A percentile compares a stretch with the other conserved stretches of the same genome.
Conservation (phyloP, 2,113 vertebrate species). For the Poeciliopsis turrubarensis region DNA sequence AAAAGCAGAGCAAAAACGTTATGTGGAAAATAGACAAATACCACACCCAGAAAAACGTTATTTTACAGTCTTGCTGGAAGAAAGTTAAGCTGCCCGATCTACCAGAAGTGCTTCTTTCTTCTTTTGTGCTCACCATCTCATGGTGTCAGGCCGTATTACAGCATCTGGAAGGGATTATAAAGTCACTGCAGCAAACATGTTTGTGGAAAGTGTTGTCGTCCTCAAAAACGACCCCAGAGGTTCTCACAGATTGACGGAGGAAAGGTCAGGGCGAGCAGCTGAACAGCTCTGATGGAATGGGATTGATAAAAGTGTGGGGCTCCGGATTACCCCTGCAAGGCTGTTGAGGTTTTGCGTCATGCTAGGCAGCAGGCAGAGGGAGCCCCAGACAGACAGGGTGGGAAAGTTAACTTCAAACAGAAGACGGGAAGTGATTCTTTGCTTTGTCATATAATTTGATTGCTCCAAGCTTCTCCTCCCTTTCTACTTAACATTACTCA, state of each 20-base stretch:
- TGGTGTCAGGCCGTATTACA: neutral
- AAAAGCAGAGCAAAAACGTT: neutral
- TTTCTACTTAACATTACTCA: conserved; percentile 38
- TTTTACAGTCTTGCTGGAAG: conserved; percentile 6
- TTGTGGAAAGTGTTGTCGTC: neutral
- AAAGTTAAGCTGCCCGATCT: neutral
- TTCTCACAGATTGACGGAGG: neutral
- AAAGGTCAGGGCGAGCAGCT: neutral
- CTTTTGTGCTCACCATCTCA: neutral
- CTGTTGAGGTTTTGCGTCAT: conserved; percentile 25
- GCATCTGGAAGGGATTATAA: neutral
- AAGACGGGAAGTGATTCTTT: conserved; percentile 56
- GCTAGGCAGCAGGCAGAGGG: conserved; percentile 38
- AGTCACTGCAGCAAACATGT: neutral
- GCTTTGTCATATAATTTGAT: conserved; percentile 54
- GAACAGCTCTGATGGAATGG: neutral
- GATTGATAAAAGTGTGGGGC: neutral
- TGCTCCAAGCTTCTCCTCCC: neutral
- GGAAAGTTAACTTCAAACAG: conserved; percentile 72
- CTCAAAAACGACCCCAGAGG: neutral
- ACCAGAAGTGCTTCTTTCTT: neutral
- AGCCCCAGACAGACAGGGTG: conserved; percentile 70
- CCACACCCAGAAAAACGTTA: conserved; percentile 4
- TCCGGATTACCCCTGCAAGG: conserved; percentile 4
- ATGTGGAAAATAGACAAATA: conserved; percentile 22